Conservation (phyloP, 2,797 vertebrate genomes). For the Gymnoscopelus braueri region DNA sequence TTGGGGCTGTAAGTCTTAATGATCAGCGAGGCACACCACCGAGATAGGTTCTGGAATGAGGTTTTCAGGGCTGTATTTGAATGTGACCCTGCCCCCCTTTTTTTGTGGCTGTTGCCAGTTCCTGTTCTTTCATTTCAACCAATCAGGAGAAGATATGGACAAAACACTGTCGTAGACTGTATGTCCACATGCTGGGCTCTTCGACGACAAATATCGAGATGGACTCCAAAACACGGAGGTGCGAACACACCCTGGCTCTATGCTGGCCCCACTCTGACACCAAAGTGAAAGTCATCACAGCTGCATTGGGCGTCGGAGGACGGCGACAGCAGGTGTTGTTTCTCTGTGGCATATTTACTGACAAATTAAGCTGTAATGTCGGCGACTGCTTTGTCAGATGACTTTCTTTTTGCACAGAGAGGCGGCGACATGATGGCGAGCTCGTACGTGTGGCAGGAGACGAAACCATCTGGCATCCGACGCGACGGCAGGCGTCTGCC, state of each 20-base stretch:
- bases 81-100: too few species aligned
- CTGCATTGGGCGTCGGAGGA: conserved; percentile 16
- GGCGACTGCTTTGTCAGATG: conserved; percentile 52
- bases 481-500: conserved; percentile 14
- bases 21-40: too few species aligned
- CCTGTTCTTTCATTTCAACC: too few species aligned
- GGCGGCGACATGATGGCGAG: background rate
- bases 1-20: too few species aligned
- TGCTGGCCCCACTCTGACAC: conserved; percentile 32
- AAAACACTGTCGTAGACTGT: too few species aligned
- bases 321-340: conserved; percentile 61
- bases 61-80: too few species aligned
- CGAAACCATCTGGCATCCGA: conserved; percentile 56
- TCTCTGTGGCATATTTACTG: conserved; percentile 55
- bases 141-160: too few species aligned
- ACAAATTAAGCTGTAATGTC: conserved; percentile 71
- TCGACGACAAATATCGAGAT: conserved; percentile 40
- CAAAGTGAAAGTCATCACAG: conserved; percentile 26
- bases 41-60: too few species aligned
- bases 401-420: conserved; percentile 36
- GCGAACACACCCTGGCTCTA: conserved; percentile 44
- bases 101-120: too few species aligned
- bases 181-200: background rate
- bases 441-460: conserved; percentile 31
- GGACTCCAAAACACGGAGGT: conserved; percentile 51